Base-by-base conservation (phyloP, 2,113 vertebrate species). In the Gobio gobio region DNA sequence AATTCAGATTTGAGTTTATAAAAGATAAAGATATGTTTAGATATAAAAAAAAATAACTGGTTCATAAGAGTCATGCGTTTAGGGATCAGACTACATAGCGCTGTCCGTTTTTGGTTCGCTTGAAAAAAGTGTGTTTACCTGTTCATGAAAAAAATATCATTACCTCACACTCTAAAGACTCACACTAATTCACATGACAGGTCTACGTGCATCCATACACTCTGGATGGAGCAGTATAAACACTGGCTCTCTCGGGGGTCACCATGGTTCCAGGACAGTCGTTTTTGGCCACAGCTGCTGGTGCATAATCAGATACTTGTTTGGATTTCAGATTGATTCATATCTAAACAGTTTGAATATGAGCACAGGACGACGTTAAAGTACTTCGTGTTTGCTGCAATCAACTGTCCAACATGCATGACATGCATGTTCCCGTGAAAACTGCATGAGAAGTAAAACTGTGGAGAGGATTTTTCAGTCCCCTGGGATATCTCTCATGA, bases 121-220 rank as follows among this genome's bases (percentile, higher is more conserved):
- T n/a, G n/a, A 40, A 40, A 40, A 40, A 3, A 13, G 3, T 0
- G 13, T 5, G 49, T 51, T 51, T 51, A 51, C 8, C 16, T 40
- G 64, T 68, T 18, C 33, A 10, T 70, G 18, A 22, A 4, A 68
- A 40, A 70, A 66, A 22, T n/a, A 22, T 40, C 5, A 40, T 40
- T 40, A 40, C 72, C 36, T 24, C 61, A 70, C 70, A 64, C 24
- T 78, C 20, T 16, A 73, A 47, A 73, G 5, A 73, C 36, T 22
- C 33, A 2, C 49, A 51, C 33, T 45, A 59, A 29, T 40, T 77
- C 33, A 77, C 29, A 40, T 54, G 13, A 45, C 22, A 40, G 70
- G 70, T 82, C 83, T 87, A 82, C 78, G 61, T 82, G 86, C 77
- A 76, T 85, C 20, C 49, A 24, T 51, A 72, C 83, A 85, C 78